Conservation (phyloP, 2,113 vertebrate genomes). For the Seriola quinqueradiata region DNA sequence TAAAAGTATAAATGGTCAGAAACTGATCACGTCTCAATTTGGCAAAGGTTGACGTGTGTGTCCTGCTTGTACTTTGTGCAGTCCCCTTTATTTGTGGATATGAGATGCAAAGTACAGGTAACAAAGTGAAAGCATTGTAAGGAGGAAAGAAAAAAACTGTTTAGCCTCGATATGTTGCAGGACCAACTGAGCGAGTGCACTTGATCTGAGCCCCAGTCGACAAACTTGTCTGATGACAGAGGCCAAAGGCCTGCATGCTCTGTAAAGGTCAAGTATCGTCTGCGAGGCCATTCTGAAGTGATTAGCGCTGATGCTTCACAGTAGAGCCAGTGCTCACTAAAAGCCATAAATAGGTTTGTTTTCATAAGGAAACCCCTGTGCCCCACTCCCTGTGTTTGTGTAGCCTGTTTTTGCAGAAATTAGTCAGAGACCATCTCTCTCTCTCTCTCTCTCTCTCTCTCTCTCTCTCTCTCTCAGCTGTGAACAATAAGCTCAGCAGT, state of each 20-base stretch:
- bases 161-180: conserved; percentile 6
- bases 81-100: background rate
- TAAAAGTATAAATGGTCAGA: background rate
- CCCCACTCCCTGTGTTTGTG: background rate
- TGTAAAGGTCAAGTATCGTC: conserved; percentile 41
- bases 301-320: conserved; percentile 21
- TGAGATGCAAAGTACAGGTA: background rate
- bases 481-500: conserved; percentile 13
- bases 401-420: conserved; percentile 33
- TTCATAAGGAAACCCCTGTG: conserved; percentile 45
- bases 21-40: background rate
- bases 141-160: background rate
- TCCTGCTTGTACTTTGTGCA: background rate
- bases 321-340: conserved; percentile 12
- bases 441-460: background rate
- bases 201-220: conserved; percentile 5
- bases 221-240: conserved; percentile 29
- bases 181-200: conserved; percentile 14
- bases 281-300: conserved; percentile 3
- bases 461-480: background rate
- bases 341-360: conserved; percentile 54
- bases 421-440: conserved; percentile 12
- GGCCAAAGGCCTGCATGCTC: background rate
- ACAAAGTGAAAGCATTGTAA: conserved; percentile 5
- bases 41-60: background rate